Percentiles rank a stretch among this genome's conserved stretches.
Evolutionary conservation across 2,797 vertebrate species (phyloP).

Genomic region (Petrocephalus sullivani): DNA sequence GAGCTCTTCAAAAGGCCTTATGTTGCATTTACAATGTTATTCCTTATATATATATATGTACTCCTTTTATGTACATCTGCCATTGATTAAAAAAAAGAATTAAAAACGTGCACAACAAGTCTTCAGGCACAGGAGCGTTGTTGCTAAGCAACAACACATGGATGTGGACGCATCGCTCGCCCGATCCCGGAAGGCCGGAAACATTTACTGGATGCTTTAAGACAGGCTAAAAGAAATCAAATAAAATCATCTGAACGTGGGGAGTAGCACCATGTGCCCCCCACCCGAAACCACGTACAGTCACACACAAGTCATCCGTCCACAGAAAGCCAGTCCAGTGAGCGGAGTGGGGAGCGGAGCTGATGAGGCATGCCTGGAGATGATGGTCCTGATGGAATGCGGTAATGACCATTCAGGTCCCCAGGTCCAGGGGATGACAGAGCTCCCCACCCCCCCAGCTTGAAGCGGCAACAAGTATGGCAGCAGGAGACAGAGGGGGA

Average conservation of each 20-base stretch:
- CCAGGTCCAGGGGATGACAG: slow-evolving; percentile 2
- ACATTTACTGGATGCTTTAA: not conserved
- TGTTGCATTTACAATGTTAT: not conserved
- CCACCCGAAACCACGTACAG: not conserved
- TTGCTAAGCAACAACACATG: not conserved
- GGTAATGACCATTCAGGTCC: not conserved
- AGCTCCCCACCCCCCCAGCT: slow-evolving; percentile 23
- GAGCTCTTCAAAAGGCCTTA: not conserved
- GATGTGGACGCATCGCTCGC: not conserved
- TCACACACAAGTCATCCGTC: not conserved
- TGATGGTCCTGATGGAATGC: slow-evolving; percentile 20
- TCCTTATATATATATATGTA: not conserved
- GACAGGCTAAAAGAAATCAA: not conserved
- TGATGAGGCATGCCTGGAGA: not conserved
- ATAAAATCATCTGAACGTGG: not conserved
- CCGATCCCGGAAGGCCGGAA: not conserved
- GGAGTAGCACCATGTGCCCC: not conserved
- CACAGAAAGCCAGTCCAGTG: not conserved
- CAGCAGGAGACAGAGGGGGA: slow-evolving; percentile 38
- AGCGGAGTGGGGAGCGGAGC: not conserved
- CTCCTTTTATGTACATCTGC: not conserved
- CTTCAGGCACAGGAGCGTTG: not conserved
- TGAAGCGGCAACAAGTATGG: slow-evolving; percentile 14
- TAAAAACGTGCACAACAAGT: not conserved
- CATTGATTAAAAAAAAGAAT: not conserved